These are phyloP conservation scores for Parelbella ahira DNA, from an alignment of 2,888 invertebrate species.

Conservation along the genomic window DNA sequence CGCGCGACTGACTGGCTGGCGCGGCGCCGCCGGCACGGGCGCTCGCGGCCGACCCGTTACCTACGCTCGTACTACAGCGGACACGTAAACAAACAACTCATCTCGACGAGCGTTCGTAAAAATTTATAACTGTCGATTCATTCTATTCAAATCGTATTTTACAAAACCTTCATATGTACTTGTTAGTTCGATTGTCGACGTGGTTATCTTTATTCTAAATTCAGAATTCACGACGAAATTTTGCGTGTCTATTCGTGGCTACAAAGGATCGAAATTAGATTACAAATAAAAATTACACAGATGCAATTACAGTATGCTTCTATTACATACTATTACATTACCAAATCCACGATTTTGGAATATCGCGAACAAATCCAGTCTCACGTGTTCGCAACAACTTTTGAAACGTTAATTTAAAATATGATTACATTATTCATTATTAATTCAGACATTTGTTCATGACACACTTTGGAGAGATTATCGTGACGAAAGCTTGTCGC, in stretches of 20 bases:
- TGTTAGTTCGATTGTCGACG: too few relatives aligned
- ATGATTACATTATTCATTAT: constrained; percentile 18
- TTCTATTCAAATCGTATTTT: too few relatives aligned
- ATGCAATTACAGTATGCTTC: too few relatives aligned
- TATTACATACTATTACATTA: too few relatives aligned
- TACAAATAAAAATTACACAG: too few relatives aligned
- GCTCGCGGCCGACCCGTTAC: constrained; percentile 61
- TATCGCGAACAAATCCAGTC: constrained; percentile 27
- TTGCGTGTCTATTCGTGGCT: too few relatives aligned
- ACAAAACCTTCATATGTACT: too few relatives aligned
- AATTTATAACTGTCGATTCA: too few relatives aligned
- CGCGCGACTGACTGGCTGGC: constrained; percentile 63
- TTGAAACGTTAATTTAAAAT: constrained; percentile 9
- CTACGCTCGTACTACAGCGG: constrained; percentile 67
- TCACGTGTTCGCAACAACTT: constrained; percentile 11
- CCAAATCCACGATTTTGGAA: constrained; percentile 1
- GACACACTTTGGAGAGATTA: constrained; percentile 28
- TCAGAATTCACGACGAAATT: too few relatives aligned
- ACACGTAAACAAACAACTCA: constrained; percentile 71
- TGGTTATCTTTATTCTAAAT: too few relatives aligned
- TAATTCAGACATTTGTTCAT: constrained; percentile 38
- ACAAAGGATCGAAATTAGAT: too few relatives aligned
- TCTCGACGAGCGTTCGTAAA: too few relatives aligned
- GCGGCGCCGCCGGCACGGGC: constrained; percentile 30
- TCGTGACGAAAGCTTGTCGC: constrained; percentile 6